Percentiles rank a stretch among this genome's conserved stretches.
Conservation (phyloP, 1,140 invertebrate species). For the Solenopsis invicta region DNA sequence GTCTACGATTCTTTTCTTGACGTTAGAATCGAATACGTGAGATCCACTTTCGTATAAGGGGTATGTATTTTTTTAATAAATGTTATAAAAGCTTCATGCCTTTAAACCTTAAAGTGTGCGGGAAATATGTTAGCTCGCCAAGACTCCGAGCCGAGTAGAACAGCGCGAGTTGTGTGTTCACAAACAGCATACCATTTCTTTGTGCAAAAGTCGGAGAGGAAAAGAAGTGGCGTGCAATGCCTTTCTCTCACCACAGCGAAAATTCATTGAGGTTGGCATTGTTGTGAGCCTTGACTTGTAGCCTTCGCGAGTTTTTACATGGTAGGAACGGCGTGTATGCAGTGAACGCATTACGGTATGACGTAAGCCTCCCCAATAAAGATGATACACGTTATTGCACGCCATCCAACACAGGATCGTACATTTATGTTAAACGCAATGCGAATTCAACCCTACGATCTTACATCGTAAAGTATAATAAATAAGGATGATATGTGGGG, state of each 20-base stretch:
- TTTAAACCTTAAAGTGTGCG: slow-evolving; percentile 38
- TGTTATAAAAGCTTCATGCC: slow-evolving; percentile 21
- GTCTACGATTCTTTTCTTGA: not conserved
- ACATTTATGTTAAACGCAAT: slow-evolving; percentile 24
- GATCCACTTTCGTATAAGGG: not conserved
- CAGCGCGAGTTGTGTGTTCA: slow-evolving; percentile 12
- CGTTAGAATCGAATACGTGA: not conserved
- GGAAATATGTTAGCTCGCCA: slow-evolving; percentile 22
- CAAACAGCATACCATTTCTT: slow-evolving; percentile 22
- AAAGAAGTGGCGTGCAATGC: slow-evolving; percentile 19
- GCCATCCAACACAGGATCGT: not conserved
- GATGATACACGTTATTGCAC: slow-evolving; percentile 33
- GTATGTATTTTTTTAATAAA: not conserved
- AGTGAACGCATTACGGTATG: not conserved
- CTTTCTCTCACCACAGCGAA: slow-evolving; percentile 16
- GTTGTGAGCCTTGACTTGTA: slow-evolving; percentile 15
- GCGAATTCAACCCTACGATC: not conserved
- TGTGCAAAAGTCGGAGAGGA: not conserved
- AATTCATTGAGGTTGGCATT: slow-evolving; percentile 16
- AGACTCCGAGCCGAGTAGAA: slow-evolving; percentile 10
- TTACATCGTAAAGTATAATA: slow-evolving; percentile 27
- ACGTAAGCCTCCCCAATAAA: slow-evolving; percentile 33
- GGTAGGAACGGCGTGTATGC: not conserved
- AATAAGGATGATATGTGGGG: slow-evolving; percentile 22
- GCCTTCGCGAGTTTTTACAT: not conserved